Conservation (phyloP, 2,113 vertebrate species). For the Cygnus buccinator region DNA sequence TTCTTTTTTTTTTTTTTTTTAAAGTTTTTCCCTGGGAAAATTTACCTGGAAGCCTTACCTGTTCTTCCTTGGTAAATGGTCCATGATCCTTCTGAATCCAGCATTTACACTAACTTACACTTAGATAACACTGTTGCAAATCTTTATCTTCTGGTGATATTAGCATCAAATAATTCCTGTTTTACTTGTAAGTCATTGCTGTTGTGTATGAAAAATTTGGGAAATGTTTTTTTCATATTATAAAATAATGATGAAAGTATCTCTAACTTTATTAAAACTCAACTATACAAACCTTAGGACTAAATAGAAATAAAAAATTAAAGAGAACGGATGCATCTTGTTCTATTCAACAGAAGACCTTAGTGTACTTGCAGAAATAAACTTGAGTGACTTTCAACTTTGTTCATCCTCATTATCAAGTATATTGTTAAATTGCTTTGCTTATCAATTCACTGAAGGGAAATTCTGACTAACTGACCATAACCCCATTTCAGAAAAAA, state of each 20-base stretch:
- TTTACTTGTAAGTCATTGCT: neutral
- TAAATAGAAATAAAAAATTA: neutral
- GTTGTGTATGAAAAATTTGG: neutral
- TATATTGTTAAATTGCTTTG: neutral
- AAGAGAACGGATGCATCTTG: neutral
- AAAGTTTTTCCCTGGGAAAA: neutral
- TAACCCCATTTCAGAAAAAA: neutral
- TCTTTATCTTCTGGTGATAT: neutral
- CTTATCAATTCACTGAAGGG: neutral
- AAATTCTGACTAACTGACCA: neutral
- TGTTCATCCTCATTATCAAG: neutral
- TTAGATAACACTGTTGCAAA: neutral
- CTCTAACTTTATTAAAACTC: neutral
- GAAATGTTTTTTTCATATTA: neutral
- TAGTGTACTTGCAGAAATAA: neutral
- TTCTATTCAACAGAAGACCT: neutral
- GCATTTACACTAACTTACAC: accelerated
- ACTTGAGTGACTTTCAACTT: neutral
- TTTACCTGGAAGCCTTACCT: neutral
- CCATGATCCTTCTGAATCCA: neutral
- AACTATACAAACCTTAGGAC: neutral
- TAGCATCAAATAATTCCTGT: neutral
- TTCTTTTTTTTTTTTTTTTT: neutral
- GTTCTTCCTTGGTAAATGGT: neutral
- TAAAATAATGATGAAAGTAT: neutral